Conservation (phyloP, 2,888 invertebrate species). For the Crossocerus cetratus region DNA sequence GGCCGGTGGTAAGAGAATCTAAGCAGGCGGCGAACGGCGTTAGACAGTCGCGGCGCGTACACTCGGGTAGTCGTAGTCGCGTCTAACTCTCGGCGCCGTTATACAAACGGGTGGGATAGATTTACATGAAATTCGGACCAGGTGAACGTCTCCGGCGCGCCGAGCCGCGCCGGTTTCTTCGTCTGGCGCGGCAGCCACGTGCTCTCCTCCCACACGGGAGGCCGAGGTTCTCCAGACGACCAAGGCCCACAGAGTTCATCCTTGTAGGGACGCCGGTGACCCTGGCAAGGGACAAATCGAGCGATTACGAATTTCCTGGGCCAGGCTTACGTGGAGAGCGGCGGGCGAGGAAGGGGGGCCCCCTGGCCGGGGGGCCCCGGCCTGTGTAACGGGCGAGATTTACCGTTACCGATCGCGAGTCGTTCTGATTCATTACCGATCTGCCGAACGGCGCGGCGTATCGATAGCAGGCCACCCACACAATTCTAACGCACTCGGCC, state of each 20-base stretch:
- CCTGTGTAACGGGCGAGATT: conserved; percentile 64
- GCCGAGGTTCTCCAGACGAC: neutral
- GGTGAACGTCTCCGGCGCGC: neutral
- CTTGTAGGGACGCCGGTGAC: too few relatives aligned
- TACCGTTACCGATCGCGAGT: conserved; percentile 69
- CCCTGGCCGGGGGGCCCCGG: conserved; percentile 42
- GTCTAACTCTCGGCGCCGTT: neutral
- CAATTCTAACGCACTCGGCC: conserved; percentile 27
- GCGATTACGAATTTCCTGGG: neutral
- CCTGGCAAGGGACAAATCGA: neutral
- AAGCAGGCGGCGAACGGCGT: neutral
- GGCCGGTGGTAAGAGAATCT: neutral
- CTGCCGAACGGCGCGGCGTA: conserved; percentile 41
- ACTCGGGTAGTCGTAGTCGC: too few relatives aligned
- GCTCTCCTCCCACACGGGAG: neutral
- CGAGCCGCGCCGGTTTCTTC: too few relatives aligned
- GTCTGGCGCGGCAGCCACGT: neutral
- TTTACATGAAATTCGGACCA: conserved; percentile 1
- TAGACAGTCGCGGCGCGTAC: neutral
- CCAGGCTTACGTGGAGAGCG: conserved; percentile 4
- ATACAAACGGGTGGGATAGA: neutral
- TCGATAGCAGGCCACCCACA: conserved; percentile 51
- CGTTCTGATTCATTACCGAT: conserved; percentile 67
- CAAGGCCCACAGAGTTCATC: neutral
- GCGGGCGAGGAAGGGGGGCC: too few relatives aligned